phyloP scores from a whole-genome alignment of 1,140 invertebrate genomes.

The Nylanderia fulva region DNA sequence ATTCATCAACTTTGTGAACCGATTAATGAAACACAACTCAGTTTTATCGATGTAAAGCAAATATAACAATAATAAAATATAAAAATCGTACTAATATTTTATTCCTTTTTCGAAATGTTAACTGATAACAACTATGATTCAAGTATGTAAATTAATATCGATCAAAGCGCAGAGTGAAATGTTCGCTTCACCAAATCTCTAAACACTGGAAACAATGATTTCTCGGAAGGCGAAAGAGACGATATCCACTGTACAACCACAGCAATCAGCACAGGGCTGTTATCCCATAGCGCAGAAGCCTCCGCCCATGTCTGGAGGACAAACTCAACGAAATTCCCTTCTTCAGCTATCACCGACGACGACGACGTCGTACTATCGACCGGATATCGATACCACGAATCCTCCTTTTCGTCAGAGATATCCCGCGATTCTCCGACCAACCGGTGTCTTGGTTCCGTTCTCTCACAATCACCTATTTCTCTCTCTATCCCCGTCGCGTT shows the following conservation, averaged over 20 bases:
- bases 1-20: not conserved
- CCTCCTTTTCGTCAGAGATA: constrained; percentile 14
- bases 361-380: constrained; percentile 25
- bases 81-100: not conserved
- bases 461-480: constrained; percentile 34
- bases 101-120: not conserved
- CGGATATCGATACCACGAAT: constrained; percentile 55
- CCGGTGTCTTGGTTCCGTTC: constrained; percentile 12
- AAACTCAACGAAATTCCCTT: constrained; percentile 16
- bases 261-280: not conserved
- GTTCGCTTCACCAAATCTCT: not conserved
- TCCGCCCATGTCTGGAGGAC: constrained; percentile 33
- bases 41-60: not conserved
- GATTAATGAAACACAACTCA: not conserved
- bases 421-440: constrained; percentile 27
- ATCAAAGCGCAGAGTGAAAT: not conserved
- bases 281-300: constrained; percentile 5
- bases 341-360: constrained; percentile 37
- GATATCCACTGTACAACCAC: not conserved
- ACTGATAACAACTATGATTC: not conserved
- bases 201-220: not conserved
- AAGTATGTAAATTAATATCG: not conserved
- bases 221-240: not conserved
- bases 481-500: not conserved
- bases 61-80: too few relatives aligned